Evolutionary conservation across 1,140 invertebrate genomes (phyloP), one percentile per base, ranked within the genome.

Genomic region (Phenacoccus solenopsis): DNA sequence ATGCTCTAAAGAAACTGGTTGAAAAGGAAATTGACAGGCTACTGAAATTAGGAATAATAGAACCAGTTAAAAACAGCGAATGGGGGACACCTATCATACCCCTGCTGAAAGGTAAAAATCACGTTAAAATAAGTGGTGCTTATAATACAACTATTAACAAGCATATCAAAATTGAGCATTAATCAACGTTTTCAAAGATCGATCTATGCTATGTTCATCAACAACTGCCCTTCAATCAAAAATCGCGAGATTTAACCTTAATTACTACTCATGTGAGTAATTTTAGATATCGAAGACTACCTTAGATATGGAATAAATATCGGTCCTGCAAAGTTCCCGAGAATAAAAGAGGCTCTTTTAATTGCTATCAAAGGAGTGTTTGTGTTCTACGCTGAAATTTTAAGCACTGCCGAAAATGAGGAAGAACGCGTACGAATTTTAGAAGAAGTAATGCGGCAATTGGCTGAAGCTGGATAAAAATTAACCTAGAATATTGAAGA

Each of bases 21-120:
- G 75, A 61, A 70, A 73, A 59, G 72, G 71, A 28, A 73, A 73
- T 73, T 69, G 72, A 70, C 67, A 16, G 28, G 27, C 57, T 71
- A 30, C 9, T 30, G 1, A 28, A 28, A 7, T 74, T 75, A 70
- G 73, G 74, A 1, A 75, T 78, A 13, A 74, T 77, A 13, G 71
- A 70, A 35, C 73, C 73, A 69, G 49, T 72, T 0, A 70, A 75
- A 30, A 73, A 72, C 1, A 76, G 75, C 25, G 77, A 80, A 35
- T 82, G 79, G 78, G n/a, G 79, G 77, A 9, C 79, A n/a, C 79
- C 81, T 7, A 68, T 81, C n/a, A 75, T 80, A 0, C 72, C 77
- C 0, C 74, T 79, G 1, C 75, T 75, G 38, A 82, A 80, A 73
- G 9, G 72, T 7, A 75, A 80, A 73, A 77, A 78, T 22, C 68